A percentile compares a stretch with the other conserved stretches of the same genome.
Conservation (phyloP, 2,797 vertebrate species). For the Enteromius unitaeniatus region DNA sequence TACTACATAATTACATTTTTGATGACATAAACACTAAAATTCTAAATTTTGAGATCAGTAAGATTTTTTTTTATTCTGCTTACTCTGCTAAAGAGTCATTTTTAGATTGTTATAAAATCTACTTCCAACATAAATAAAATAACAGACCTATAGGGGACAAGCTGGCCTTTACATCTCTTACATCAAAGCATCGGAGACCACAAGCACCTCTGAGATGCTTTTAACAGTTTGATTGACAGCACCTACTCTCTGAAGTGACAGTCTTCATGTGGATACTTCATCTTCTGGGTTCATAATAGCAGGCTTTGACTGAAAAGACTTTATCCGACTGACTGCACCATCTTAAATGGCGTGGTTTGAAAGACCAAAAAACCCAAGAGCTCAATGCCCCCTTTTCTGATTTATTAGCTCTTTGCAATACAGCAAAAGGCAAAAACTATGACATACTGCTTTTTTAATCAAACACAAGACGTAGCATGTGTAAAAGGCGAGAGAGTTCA, state of each 20-base stretch:
- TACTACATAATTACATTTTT: neutral
- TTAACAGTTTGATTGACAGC: slow-evolving; percentile 26
- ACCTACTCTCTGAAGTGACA: slow-evolving; percentile 20
- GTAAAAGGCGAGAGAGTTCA: neutral
- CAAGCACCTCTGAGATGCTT: slow-evolving; percentile 4
- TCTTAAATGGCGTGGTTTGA: neutral
- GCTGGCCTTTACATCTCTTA: slow-evolving; percentile 20
- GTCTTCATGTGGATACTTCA: slow-evolving; percentile 1
- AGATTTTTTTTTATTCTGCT: neutral
- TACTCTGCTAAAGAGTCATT: neutral
- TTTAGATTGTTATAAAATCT: neutral
- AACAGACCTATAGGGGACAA: neutral
- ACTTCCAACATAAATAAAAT: slow-evolving; percentile 3
- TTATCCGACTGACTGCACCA: neutral
- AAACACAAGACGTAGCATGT: neutral
- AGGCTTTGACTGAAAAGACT: neutral
- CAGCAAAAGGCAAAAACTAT: neutral
- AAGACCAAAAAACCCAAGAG: neutral
- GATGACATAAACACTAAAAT: neutral
- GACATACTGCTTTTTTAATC: slow-evolving; percentile 5
- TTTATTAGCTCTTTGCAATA: neutral
- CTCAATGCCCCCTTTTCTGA: neutral
- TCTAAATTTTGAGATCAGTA: neutral
- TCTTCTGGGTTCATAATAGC: neutral
- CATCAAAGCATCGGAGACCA: slow-evolving; percentile 26